Evolutionary conservation across 2,888 invertebrate species (phyloP).

Genomic region (Thereva nobilitata): DNA sequence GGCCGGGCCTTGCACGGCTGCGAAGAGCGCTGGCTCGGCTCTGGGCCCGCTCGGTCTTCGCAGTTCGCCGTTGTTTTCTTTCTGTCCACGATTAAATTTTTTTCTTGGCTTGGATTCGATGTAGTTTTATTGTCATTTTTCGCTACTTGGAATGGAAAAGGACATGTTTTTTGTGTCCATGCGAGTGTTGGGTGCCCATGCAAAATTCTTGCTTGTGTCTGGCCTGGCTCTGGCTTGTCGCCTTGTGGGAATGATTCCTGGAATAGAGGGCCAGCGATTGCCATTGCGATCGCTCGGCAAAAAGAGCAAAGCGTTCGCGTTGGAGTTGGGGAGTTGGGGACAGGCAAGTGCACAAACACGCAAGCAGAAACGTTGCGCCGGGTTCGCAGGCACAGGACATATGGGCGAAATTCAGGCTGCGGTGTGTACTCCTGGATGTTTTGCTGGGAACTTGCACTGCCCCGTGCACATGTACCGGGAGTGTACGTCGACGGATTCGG

Average conservation of each 20-base stretch:
- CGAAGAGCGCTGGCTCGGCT: constrained; percentile 1
- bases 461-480: too few relatives aligned
- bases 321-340: constrained; percentile 4
- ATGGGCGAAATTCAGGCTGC: too few relatives aligned
- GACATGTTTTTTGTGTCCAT: constrained; percentile 14
- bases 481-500: too few relatives aligned
- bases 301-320: constrained; percentile 25
- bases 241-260: constrained; percentile 27
- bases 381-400: neutral
- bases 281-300: neutral
- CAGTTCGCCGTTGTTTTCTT: constrained; percentile 4
- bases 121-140: constrained; percentile 29
- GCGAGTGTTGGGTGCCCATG: constrained; percentile 11
- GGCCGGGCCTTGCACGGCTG: too few relatives aligned
- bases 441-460: too few relatives aligned
- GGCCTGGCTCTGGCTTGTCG: neutral
- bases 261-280: constrained; percentile 8
- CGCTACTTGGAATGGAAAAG: constrained; percentile 25
- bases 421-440: too few relatives aligned
- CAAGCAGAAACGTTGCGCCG: neutral
- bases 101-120: constrained; percentile 16
- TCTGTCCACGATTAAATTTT: constrained; percentile 14
- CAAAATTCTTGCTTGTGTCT: constrained; percentile 3
- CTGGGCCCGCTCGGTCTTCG: constrained; percentile 12
- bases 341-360: constrained; percentile 14